These are phyloP conservation scores for Priocnemis perturbator DNA, from an alignment of 2,888 invertebrate genomes.

Conservation along the genomic window DNA sequence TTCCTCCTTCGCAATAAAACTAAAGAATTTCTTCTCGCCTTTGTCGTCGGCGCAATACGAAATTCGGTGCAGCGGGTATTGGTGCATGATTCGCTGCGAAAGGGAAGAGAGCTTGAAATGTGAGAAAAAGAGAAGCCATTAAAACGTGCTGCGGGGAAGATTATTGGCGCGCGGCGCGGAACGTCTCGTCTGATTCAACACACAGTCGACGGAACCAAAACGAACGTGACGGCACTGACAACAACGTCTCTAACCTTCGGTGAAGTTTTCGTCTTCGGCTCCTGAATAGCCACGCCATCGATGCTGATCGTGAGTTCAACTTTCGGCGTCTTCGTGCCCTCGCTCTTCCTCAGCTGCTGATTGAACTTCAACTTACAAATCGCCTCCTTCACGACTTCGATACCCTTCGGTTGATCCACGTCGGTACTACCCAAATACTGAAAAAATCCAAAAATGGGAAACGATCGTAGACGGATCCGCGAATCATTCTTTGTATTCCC, in stretches of 20 bases:
- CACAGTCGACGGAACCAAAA: no score
- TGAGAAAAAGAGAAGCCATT: not conserved
- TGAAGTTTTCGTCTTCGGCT: constrained; percentile 76
- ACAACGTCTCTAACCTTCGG: constrained; percentile 64
- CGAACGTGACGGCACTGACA: no score
- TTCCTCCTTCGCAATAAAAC: constrained; percentile 91
- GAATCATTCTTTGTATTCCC: no score
- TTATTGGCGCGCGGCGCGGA: no score
- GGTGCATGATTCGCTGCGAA: constrained; percentile 86
- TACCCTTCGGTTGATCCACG: constrained; percentile 97
- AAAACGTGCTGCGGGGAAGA: no score
- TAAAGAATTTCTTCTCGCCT: constrained; percentile 97
- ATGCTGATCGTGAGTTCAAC: constrained; percentile 98
- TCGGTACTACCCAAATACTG: constrained; percentile 96
- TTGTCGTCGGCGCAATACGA: constrained; percentile 99
- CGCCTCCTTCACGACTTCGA: constrained; percentile 97
- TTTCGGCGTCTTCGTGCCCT: constrained; percentile 92
- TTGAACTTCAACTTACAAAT: constrained; percentile 96
- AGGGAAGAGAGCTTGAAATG: constrained; percentile 39
- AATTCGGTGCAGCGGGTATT: constrained; percentile 97
- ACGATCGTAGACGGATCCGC: no score
- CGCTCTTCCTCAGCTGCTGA: constrained; percentile 93
- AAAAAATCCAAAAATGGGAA: constrained; percentile 69
- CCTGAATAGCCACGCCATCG: constrained; percentile 96
- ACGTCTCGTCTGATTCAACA: no score